Percentiles rank a stretch among this genome's conserved stretches.
phyloP scores from a whole-genome alignment of 2,888 invertebrate species.

The Agonum fuliginosum region DNA sequence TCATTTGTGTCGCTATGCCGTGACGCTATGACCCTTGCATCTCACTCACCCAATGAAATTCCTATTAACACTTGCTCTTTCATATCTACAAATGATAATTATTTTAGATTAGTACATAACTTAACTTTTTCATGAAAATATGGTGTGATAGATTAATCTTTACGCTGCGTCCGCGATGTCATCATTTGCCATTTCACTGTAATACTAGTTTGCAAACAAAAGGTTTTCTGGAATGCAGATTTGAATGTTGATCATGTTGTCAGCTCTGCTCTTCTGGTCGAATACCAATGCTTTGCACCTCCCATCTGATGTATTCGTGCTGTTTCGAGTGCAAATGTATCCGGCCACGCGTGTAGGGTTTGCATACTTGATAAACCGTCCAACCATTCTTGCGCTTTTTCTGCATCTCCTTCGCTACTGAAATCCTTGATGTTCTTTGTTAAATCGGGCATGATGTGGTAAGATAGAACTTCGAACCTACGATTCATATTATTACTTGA shows the following conservation, averaged over 20 bases:
- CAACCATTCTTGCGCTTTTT: constrained; percentile 28
- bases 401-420: constrained; percentile 25
- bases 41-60: background rate
- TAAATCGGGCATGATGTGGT: constrained; percentile 1
- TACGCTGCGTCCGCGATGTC: background rate
- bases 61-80: constrained; percentile 42
- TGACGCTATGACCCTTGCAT: background rate
- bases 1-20: background rate
- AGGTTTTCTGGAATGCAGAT: constrained; percentile 39
- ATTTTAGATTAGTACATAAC: background rate
- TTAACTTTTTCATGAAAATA: constrained; percentile 13
- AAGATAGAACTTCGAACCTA: no score
- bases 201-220: background rate
- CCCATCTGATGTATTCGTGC: constrained; percentile 37
- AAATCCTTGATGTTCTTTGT: constrained; percentile 8
- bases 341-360: constrained; percentile 56
- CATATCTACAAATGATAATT: background rate
- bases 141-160: background rate
- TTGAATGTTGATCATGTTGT: constrained; percentile 32
- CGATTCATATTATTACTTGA: no score
- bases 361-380: constrained; percentile 49
- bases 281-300: constrained; percentile 24
- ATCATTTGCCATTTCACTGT: constrained; percentile 37
- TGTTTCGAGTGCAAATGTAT: constrained; percentile 49
- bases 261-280: background rate